A percentile compares a stretch with the other conserved stretches of the same genome.
Evolutionary conservation across 2,797 vertebrate genomes (phyloP).

Genomic region (Sphaeramia orbicularis): DNA sequence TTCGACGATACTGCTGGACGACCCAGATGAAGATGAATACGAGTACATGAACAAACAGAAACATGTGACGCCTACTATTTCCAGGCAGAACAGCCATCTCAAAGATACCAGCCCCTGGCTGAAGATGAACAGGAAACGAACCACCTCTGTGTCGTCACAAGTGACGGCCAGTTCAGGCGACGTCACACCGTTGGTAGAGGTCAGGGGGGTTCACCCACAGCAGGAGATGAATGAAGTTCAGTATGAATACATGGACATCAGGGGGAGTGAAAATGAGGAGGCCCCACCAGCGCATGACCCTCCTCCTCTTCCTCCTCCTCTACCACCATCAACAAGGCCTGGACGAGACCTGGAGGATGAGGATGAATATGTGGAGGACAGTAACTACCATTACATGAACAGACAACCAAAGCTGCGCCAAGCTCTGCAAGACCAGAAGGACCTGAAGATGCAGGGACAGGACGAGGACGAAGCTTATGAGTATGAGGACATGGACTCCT

Average conservation of each 20-base stretch:
- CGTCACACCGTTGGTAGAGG: constrained; percentile 26
- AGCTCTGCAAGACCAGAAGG: constrained; percentile 77
- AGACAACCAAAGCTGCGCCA: constrained; percentile 85
- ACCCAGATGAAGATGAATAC: constrained; percentile 80
- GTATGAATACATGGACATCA: constrained; percentile 95
- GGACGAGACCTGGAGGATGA: constrained; percentile 34
- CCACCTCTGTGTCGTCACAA: constrained; percentile 65
- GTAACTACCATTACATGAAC: constrained; percentile 94
- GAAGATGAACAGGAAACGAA: constrained; percentile 66
- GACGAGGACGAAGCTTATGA: constrained; percentile 82
- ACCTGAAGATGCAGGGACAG: constrained; percentile 59
- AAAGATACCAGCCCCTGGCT: constrained; percentile 42
- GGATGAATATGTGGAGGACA: constrained; percentile 78
- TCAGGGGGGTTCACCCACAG: constrained; percentile 49
- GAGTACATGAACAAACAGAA: constrained; percentile 89
- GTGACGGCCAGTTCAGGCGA: constrained; percentile 55
- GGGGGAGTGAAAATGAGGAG: constrained; percentile 58
- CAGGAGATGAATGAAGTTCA: constrained; percentile 75
- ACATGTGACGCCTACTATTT: constrained; percentile 40
- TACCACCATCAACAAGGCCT: constrained; percentile 24
- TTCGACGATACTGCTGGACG: constrained; percentile 59
- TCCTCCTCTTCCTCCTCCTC: constrained; percentile 47
- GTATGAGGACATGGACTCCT: constrained; percentile 93
- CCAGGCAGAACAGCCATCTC: constrained; percentile 47
- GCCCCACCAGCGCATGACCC: constrained; percentile 47